phyloP scores from a whole-genome alignment of 2,797 vertebrate genomes.

The Leptodactylus fallax region DNA sequence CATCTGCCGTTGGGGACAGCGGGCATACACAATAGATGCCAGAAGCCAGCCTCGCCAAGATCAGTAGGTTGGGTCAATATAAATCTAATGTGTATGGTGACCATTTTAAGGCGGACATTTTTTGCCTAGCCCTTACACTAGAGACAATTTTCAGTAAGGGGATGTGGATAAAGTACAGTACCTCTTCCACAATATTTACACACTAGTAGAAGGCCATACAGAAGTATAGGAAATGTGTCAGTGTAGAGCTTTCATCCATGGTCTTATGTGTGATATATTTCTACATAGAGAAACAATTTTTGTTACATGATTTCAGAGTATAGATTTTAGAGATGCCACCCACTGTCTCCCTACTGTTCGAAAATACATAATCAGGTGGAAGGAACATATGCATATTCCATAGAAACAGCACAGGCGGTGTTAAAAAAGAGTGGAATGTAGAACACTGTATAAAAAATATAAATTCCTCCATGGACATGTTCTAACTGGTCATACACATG shows the following conservation, averaged over 20 bases:
- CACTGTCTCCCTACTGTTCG: background rate
- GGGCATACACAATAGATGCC: too few relatives aligned
- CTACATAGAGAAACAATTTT: background rate
- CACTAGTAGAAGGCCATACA: too few relatives aligned
- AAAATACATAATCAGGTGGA: constrained; percentile 3
- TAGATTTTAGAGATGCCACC: background rate
- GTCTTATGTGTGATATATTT: background rate
- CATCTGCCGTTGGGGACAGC: too few relatives aligned
- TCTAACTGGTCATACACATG: background rate
- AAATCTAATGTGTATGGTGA: too few relatives aligned
- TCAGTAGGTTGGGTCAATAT: too few relatives aligned
- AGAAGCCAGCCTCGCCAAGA: too few relatives aligned
- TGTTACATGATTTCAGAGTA: background rate
- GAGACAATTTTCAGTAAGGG: background rate
- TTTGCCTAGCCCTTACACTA: too few relatives aligned
- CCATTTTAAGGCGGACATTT: too few relatives aligned
- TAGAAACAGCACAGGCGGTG: background rate
- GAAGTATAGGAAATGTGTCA: background rate
- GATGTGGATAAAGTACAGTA: background rate
- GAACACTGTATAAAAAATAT: background rate
- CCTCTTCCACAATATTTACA: too few relatives aligned
- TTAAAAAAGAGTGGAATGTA: background rate
- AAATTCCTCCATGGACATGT: background rate
- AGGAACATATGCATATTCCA: background rate
- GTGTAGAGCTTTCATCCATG: background rate